A percentile compares a stretch with the other conserved stretches of the same genome.
These are phyloP conservation scores for Drosophila sucinea DNA, from an alignment of 1,140 invertebrate genomes.

Conservation along the genomic window DNA sequence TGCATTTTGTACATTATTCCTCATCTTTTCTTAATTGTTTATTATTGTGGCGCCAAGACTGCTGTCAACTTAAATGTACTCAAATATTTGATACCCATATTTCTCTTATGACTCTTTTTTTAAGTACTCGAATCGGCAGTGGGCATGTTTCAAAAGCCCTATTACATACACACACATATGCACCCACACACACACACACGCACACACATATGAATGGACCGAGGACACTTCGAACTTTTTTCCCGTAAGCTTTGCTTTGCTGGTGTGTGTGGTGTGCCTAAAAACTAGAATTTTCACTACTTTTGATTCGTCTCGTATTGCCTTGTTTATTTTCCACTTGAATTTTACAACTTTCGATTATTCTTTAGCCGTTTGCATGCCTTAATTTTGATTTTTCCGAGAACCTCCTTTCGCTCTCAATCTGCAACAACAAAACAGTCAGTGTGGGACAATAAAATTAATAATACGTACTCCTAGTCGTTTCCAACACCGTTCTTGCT, in stretches of 20 bases:
- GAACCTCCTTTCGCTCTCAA: background rate
- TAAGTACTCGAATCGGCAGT: constrained; percentile 29
- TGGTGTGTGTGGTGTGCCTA: constrained; percentile 14
- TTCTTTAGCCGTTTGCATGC: constrained; percentile 19
- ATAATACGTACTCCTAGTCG: too few species aligned
- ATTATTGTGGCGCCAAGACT: constrained; percentile 4
- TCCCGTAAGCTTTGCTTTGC: constrained; percentile 20
- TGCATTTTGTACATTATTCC: constrained; percentile 5
- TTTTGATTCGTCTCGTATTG: constrained; percentile 24
- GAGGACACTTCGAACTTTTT: constrained; percentile 43
- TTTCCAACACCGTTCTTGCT: background rate
- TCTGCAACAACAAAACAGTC: constrained; percentile 1
- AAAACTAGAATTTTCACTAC: constrained; percentile 19
- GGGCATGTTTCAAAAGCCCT: constrained; percentile 52
- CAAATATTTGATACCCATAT: constrained; percentile 42
- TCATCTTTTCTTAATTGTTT: background rate
- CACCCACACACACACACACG: constrained; percentile 36
- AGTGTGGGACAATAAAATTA: too few species aligned
- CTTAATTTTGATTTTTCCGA: background rate
- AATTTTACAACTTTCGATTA: constrained; percentile 29
- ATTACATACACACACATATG: constrained; percentile 51
- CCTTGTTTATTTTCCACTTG: constrained; percentile 20
- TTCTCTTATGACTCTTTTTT: constrained; percentile 56
- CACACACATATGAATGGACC: constrained; percentile 57
- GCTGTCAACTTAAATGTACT: constrained; percentile 4